Percentiles rank a stretch among this genome's conserved stretches.
These are phyloP conservation scores for Trachelus stipa DNA, from an alignment of 2,888 invertebrate species.

Conservation along the genomic window DNA sequence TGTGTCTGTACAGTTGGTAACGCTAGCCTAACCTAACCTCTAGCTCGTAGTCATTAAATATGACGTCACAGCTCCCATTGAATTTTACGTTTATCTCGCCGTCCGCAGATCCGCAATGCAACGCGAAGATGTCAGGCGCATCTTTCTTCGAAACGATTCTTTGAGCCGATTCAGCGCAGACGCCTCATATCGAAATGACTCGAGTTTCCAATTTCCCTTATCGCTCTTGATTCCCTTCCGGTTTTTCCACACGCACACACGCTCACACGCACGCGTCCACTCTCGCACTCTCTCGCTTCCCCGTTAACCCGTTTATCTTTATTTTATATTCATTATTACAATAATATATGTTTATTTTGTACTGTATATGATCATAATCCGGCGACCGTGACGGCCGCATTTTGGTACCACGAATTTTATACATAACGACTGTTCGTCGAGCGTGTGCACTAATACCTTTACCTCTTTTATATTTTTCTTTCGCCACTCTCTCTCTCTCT, in stretches of 20 bases:
- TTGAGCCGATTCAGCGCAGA: too few relatives aligned
- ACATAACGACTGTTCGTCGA: constrained; percentile 41
- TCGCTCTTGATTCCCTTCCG: too few relatives aligned
- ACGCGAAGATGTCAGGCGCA: too few relatives aligned
- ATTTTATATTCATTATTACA: constrained; percentile 51
- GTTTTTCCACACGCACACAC: not conserved
- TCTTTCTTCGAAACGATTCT: too few relatives aligned
- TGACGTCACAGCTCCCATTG: too few relatives aligned
- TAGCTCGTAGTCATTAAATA: too few relatives aligned
- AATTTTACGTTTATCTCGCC: too few relatives aligned
- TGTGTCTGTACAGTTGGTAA: too few relatives aligned
- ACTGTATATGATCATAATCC: constrained; percentile 66
- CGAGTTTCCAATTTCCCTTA: too few relatives aligned
- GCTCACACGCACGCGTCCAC: constrained; percentile 3
- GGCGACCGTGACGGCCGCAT: constrained; percentile 50
- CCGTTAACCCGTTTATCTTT: constrained; percentile 27
- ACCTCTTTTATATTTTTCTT: constrained; percentile 10
- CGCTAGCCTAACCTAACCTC: too few relatives aligned
- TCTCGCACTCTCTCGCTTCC: constrained; percentile 15
- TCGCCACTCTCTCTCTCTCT: constrained; percentile 22
- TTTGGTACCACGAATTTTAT: constrained; percentile 57
- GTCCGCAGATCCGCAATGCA: too few relatives aligned
- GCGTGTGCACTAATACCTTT: constrained; percentile 30
- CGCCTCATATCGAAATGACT: too few relatives aligned
- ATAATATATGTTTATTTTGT: constrained; percentile 66